Base-by-base conservation (phyloP, 2,797 vertebrate genomes). In the Poliocrania exsul region DNA sequence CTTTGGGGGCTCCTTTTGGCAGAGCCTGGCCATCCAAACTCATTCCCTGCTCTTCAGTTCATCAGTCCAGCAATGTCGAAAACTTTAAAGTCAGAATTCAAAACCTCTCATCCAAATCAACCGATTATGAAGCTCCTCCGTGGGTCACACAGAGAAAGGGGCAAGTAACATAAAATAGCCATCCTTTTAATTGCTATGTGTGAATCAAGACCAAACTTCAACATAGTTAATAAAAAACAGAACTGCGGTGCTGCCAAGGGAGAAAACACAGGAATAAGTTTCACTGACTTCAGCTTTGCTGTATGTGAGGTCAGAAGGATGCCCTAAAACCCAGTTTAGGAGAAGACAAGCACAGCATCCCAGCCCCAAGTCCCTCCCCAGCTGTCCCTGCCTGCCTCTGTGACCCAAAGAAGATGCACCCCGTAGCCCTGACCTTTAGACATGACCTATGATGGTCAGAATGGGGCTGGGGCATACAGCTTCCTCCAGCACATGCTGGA, bases 1-100 rank as follows among this genome's bases (percentile, higher is more conserved):
- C 89, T 97, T 92, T 90, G 91, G 67, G 80, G 80, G 60, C 88
- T 96, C 78, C 80, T 94, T 94, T 92, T 94, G 81, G 95, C 92
- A 96, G 93, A 91, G 82, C 85, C 74, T 92, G 89, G 77, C 37
- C 51, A 96, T 96, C 81, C 20, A 97, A 96, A 97, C 91, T 97
- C 79, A 96, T 88, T 86, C 13, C 18, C 81, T 92, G 82, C 86
- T 89, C 87, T 95, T 90, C 65, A 95, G 90, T 92, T 79, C 79
- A 88, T 74, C 80, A 67, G 88, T 94, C 91, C 84, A 90, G 93
- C 51, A 83, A 53, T 7, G 31, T 62, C 2, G 7, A 58, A 96
- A 96, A 82, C 46, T 81, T 90, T 91, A 69, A 60, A 95, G 65
- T 95, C 91, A 88, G 50, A 40, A 92, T 78, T 83, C 71, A 92